Evolutionary conservation across 2,888 invertebrate species (phyloP), one percentile per base, ranked within the genome.

Genomic region (Lepidocyrtoides sp.): DNA sequence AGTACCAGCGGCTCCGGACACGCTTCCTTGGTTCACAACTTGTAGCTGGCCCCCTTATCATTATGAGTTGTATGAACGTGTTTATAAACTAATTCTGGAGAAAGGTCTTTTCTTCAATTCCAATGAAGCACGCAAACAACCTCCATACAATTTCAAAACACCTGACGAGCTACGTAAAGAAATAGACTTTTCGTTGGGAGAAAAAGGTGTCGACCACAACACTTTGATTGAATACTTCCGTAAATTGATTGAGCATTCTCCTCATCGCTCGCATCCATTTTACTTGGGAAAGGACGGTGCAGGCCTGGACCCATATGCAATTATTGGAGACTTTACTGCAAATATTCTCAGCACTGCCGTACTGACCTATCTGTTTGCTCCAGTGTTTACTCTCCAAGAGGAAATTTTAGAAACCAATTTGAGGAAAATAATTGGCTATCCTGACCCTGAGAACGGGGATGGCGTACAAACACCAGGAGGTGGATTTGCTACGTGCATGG

Each of bases 301-400:
- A 17, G 88, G 89, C 10, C 81, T 91, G 32, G 92, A 93, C 44
- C 92, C 92, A 0, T 92, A 91, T 63, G 90, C 90, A 29, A 63
- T 92, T 60, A 54, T 89, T 36, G 92, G 91, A 0, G 93, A 93
- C 26, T 92, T 89, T 66, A 60, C 89, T 8, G 48, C 44, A 4
- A 44, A 88, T 2, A 57, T 87, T 17, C 51, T 91, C 23, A 90
- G 85, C 17, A 90, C 91, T 2, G 85, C 92, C 2, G 86, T 93
- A 57, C 75, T 83, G 17, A 92, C 91, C 1, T 93, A 92, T 63
- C 85, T 92, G 12, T 89, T 87, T 72, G 83, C 81, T 4, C 93
- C 93, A 12, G 92, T 90, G 8, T 89, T 81, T 77, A 92, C 92
- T 17, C 72, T 93, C 3, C 90, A 92, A 87, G 93, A 93, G 69